These are phyloP conservation scores for Ostrea denselamellosa DNA, from an alignment of 1,140 invertebrate species.

Conservation along the genomic window DNA sequence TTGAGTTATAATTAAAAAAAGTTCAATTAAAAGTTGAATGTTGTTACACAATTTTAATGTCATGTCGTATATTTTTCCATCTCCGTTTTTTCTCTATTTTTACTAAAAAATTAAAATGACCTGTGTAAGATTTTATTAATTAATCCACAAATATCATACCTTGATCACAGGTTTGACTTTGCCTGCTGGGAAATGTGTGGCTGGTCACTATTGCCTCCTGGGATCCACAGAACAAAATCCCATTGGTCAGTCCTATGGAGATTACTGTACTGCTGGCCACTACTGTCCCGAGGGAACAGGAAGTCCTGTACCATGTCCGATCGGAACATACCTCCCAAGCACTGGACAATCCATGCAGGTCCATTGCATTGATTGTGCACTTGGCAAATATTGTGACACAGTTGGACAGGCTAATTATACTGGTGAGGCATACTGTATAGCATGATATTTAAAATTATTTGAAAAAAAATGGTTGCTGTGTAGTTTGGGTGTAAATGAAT, in stretches of 20 bases:
- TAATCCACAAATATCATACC: not conserved
- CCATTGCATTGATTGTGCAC: constrained; percentile 74
- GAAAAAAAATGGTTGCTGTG: too few relatives aligned
- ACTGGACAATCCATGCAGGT: constrained; percentile 52
- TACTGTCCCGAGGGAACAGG: constrained; percentile 74
- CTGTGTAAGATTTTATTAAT: too few relatives aligned
- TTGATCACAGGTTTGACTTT: constrained; percentile 66
- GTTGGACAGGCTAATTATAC: constrained; percentile 69
- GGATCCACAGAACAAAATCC: constrained; percentile 68
- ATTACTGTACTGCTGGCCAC: constrained; percentile 72
- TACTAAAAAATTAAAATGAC: too few relatives aligned
- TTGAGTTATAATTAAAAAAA: too few relatives aligned
- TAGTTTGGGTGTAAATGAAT: too few relatives aligned
- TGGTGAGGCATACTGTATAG: constrained; percentile 53
- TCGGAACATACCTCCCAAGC: constrained; percentile 70
- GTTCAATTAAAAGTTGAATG: not conserved
- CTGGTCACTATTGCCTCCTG: constrained; percentile 72
- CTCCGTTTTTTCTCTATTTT: too few relatives aligned
- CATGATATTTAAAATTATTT: not conserved
- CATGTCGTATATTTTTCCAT: not conserved
- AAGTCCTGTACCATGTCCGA: constrained; percentile 69
- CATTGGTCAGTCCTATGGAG: constrained; percentile 68
- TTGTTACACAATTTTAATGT: not conserved
- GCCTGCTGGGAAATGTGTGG: constrained; percentile 68
- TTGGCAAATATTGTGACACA: constrained; percentile 72